These are phyloP conservation scores for Rutpela maculata DNA, from an alignment of 2,888 invertebrate species.

Conservation along the genomic window DNA sequence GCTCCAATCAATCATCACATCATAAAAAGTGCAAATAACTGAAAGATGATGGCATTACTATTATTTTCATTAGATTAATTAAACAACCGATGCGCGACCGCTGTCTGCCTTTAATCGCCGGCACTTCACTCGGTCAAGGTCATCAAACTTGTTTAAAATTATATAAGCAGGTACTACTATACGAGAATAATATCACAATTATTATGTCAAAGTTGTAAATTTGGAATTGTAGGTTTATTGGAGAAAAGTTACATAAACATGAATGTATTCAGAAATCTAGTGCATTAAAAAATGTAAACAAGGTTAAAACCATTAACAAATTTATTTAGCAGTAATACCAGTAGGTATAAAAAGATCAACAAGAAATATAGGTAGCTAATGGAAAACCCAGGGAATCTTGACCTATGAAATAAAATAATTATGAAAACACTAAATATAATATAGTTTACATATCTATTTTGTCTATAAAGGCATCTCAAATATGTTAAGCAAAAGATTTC, in stretches of 20 bases:
- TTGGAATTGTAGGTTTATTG: conserved; percentile 5
- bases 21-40: neutral
- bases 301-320: neutral
- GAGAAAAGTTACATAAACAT: neutral
- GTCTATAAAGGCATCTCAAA: too few relatives aligned
- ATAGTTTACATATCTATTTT: too few relatives aligned
- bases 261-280: neutral
- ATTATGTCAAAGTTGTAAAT: conserved; percentile 31
- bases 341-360: neutral
- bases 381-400: neutral
- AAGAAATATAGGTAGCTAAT: neutral
- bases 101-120: neutral
- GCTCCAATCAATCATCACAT: neutral
- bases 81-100: conserved; percentile 4
- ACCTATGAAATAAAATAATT: neutral
- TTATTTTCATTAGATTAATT: conserved; percentile 7
- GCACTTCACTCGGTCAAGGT: conserved; percentile 59
- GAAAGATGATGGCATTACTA: neutral
- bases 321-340: neutral
- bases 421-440: neutral
- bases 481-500: too few relatives aligned
- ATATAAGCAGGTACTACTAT: conserved; percentile 31
- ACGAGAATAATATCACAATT: neutral
- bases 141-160: conserved; percentile 49
- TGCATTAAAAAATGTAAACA: neutral